phyloP scores from a whole-genome alignment of 2,888 invertebrate species.

The Drosophila engyochracea region DNA sequence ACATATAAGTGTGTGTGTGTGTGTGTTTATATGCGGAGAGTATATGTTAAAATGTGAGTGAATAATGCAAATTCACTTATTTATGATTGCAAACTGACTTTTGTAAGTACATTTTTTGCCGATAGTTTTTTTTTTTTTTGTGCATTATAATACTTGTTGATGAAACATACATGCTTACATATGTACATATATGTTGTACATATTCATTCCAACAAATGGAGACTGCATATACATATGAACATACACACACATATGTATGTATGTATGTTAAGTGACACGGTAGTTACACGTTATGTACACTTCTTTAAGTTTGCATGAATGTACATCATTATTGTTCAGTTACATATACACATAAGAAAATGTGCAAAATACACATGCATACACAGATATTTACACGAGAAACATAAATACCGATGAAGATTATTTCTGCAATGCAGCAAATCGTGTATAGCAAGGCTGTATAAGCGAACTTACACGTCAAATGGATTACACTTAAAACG shows the following conservation, averaged over 20 bases:
- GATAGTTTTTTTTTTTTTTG: not conserved
- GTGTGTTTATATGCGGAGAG: constrained; percentile 1
- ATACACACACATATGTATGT: not conserved
- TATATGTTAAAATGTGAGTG: constrained; percentile 3
- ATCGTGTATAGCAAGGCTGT: not conserved
- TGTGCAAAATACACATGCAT: constrained; percentile 28
- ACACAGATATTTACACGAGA: constrained; percentile 19
- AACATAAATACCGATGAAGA: constrained; percentile 27
- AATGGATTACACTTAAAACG: constrained; percentile 23
- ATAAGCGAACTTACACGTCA: constrained; percentile 39
- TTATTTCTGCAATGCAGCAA: not conserved
- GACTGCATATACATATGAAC: constrained; percentile 8
- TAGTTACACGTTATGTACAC: constrained; percentile 6
- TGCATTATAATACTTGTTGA: constrained; percentile 48
- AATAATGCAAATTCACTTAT: constrained; percentile 2
- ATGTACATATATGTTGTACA: constrained; percentile 15
- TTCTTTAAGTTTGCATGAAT: constrained; percentile 19
- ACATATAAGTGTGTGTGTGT: constrained; percentile 6
- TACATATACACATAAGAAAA: constrained; percentile 30
- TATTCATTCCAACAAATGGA: constrained; percentile 19
- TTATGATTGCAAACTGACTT: constrained; percentile 1
- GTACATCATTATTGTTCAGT: constrained; percentile 16
- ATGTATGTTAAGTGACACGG: constrained; percentile 1
- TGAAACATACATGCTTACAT: constrained; percentile 35
- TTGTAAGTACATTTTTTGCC: not conserved